Evolutionary conservation across 2,797 vertebrate species (phyloP).

Genomic region (Pipistrellus kuhlii): DNA sequence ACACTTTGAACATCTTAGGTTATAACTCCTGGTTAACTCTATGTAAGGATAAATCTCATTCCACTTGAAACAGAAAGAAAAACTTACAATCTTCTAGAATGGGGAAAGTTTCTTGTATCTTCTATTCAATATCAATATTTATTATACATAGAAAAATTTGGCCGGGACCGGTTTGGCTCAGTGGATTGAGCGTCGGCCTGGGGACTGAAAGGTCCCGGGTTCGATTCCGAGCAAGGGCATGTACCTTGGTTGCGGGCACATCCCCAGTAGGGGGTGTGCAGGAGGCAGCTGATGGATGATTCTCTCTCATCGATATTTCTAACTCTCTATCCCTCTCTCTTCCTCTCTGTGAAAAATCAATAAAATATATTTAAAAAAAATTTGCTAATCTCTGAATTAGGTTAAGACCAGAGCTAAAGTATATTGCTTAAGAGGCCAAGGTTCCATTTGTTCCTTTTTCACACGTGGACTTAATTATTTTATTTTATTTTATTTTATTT

Average conservation of each 20-base stretch:
- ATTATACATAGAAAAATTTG: slow-evolving; percentile 4
- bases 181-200: too few species aligned
- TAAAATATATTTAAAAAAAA: background rate
- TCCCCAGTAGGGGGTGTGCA: too few species aligned
- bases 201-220: too few species aligned
- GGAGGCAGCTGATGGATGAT: too few species aligned
- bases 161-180: too few species aligned
- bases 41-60: slow-evolving; percentile 10
- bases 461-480: background rate
- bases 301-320: too few species aligned
- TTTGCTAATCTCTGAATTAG: background rate
- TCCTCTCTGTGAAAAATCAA: too few species aligned
- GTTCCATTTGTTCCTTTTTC: slow-evolving; percentile 43
- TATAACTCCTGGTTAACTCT: slow-evolving; percentile 10
- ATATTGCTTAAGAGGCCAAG: slow-evolving; percentile 31
- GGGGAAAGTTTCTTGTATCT: background rate
- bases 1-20: background rate
- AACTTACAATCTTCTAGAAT: background rate
- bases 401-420: background rate
- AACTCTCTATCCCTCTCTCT: too few species aligned
- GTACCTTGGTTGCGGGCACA: too few species aligned
- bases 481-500: too few species aligned
- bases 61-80: background rate
- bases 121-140: slow-evolving; percentile 46
- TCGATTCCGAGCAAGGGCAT: too few species aligned